Percentiles rank a stretch among this genome's conserved stretches.
Conservation (phyloP, 2,113 vertebrate species). For the Pseudorectes ferrugineus region DNA sequence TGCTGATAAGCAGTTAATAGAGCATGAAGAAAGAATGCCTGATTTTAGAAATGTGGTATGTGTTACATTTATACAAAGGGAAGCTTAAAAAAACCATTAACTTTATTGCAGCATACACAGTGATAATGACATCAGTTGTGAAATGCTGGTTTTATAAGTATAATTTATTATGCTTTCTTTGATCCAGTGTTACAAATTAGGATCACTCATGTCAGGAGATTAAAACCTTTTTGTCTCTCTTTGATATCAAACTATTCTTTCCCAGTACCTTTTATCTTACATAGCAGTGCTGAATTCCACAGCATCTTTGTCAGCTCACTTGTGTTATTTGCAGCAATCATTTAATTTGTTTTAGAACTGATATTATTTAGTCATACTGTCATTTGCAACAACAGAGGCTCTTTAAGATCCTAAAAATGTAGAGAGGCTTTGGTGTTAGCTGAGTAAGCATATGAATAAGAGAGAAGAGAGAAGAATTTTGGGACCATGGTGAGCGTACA, state of each 20-base stretch:
- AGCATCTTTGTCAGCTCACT: neutral
- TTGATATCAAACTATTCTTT: constrained; percentile 52
- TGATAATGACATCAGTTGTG: neutral
- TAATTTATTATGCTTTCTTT: constrained; percentile 46
- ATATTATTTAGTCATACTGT: constrained; percentile 34
- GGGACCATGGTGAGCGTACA: neutral
- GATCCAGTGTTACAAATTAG: constrained; percentile 48
- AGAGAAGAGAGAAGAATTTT: constrained; percentile 30
- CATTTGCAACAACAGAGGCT: constrained; percentile 2
- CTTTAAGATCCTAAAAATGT: constrained; percentile 23
- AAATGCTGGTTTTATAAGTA: constrained; percentile 32
- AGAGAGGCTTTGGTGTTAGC: neutral
- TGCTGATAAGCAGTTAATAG: neutral
- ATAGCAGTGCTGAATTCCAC: neutral
- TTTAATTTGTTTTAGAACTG: constrained; percentile 42
- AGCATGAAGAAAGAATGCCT: neutral
- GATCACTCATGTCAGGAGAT: constrained; percentile 39
- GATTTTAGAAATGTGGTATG: neutral
- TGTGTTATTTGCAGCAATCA: constrained; percentile 31
- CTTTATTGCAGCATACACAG: neutral
- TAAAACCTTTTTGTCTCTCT: constrained; percentile 57
- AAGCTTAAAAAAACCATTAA: neutral
- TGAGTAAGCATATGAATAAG: neutral
- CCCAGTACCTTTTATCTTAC: constrained; percentile 43
- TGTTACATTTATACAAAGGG: neutral